Conservation (phyloP, 2,888 invertebrate species). For the Torymus aiolomorphi region DNA sequence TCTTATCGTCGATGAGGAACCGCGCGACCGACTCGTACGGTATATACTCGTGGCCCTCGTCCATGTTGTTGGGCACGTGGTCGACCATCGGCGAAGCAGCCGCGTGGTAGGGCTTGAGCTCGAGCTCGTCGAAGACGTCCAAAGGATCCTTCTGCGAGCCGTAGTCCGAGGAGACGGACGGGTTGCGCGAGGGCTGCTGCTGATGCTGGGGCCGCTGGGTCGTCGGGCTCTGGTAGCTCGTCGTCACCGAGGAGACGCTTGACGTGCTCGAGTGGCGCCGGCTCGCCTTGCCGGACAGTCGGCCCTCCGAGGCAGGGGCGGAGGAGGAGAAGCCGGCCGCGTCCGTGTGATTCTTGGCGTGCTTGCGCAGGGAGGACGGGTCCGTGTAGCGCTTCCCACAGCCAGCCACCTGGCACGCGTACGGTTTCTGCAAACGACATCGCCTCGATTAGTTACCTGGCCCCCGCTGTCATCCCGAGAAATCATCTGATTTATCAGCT, state of each 20-base stretch:
- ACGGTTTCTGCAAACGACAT: constrained; percentile 85
- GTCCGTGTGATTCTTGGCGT: constrained; percentile 87
- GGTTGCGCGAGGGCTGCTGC: constrained; percentile 1
- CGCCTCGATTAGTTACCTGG: background rate
- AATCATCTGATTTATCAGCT: no score
- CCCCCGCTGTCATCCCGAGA: no score
- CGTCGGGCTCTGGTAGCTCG: background rate
- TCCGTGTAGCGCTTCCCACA: constrained; percentile 96
- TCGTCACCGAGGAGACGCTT: constrained; percentile 47
- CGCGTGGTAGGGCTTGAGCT: constrained; percentile 39
- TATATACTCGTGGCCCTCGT: constrained; percentile 70
- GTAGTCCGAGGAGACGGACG: constrained; percentile 52
- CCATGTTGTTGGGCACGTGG: constrained; percentile 61
- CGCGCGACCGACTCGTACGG: constrained; percentile 70
- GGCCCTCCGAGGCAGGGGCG: background rate
- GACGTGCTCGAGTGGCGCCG: constrained; percentile 52
- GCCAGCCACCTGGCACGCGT: constrained; percentile 91
- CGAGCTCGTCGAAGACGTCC: constrained; percentile 47
- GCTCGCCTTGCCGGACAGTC: constrained; percentile 9
- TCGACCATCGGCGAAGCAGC: constrained; percentile 32
- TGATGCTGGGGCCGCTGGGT: constrained; percentile 8
- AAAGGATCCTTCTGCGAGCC: constrained; percentile 48
- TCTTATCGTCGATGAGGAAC: constrained; percentile 66
- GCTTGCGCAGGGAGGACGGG: constrained; percentile 93
- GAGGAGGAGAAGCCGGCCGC: background rate